Conservation (phyloP, 1,140 invertebrate genomes). For the Hyles vespertilio region DNA sequence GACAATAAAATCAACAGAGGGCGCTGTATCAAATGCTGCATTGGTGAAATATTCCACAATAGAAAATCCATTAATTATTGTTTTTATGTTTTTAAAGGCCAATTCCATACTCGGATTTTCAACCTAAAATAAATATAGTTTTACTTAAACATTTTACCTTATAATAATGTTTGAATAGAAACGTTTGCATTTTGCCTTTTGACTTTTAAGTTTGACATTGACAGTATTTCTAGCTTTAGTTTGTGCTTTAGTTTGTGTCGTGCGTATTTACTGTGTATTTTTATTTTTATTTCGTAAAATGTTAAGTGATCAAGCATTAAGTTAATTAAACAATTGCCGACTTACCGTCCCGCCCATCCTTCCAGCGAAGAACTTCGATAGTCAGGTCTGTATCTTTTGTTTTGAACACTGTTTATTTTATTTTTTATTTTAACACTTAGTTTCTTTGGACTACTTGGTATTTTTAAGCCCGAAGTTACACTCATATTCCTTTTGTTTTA, state of each 20-base stretch:
- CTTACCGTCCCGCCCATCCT: conserved; percentile 60
- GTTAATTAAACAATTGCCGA: conserved; percentile 10
- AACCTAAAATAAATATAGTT: no score
- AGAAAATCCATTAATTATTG: no score
- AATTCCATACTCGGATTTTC: no score
- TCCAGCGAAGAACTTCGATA: conserved; percentile 58
- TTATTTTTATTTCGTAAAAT: background rate
- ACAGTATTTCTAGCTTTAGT: background rate
- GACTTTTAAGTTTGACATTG: background rate
- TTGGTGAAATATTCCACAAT: no score
- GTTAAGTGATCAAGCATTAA: background rate
- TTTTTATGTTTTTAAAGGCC: no score
- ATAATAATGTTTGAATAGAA: no score
- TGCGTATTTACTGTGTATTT: background rate
- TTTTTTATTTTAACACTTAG: conserved; percentile 60
- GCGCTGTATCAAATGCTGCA: background rate
- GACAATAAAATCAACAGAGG: background rate
- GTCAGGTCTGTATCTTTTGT: conserved; percentile 65
- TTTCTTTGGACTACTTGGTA: conserved; percentile 54
- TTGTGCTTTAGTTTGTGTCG: no score
- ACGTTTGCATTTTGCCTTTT: no score
- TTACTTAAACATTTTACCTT: no score
- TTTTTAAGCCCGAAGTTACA: conserved; percentile 47
- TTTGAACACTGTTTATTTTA: conserved; percentile 55
- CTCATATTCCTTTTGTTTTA: conserved; percentile 14